Evolutionary conservation across 1,140 invertebrate species (phyloP), one percentile per base, ranked within the genome.

Genomic region (Drosophila tani): DNA sequence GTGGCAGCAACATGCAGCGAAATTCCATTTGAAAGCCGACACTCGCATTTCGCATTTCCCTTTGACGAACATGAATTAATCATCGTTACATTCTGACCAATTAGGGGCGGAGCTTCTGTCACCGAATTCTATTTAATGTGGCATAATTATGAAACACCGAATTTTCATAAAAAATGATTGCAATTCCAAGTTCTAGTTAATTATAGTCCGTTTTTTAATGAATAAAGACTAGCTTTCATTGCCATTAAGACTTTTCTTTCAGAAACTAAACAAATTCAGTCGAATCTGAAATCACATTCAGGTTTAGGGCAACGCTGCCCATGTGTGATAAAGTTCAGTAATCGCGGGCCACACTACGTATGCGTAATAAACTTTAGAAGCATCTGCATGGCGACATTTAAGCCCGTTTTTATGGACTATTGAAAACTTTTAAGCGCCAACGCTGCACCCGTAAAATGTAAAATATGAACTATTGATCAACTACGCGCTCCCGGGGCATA

Each of bases 391-490:
- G 14, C 17, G 0, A 12, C n/a, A 15, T 21, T 55, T 38, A 55
- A 55, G 51, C 32, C 32, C 3, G 8, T 21, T 56, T 56, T 56
- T 56, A 56, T 56, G n/a, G 53, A 56, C 35, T 12, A 55, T 55
- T 56, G 9, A 19, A 56, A 15, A 50, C 17, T 60, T 60, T 49
- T 2, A 50, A 27, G 32, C 2, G 65, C 2, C 35, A 24, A 68
- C 46, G 12, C 9, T 19, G 35, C 66, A 12, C 14, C 15, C 15
- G 14, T 38, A 40, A 40, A n/a, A 40, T 56, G 35, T 56, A 56
- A 56, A 56, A 56, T 56, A 56, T 56, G 14, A 5, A 24, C 53
- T 35, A 56, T 56, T 56, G 53, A 56, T 40, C 53, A 40, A 40
- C 11, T 56, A 24, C 35, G 19, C 24, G 53, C 53, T 40, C 14